Evolutionary conservation across 1,140 invertebrate genomes (phyloP).

Genomic region (Drosophila trapezifrons): DNA sequence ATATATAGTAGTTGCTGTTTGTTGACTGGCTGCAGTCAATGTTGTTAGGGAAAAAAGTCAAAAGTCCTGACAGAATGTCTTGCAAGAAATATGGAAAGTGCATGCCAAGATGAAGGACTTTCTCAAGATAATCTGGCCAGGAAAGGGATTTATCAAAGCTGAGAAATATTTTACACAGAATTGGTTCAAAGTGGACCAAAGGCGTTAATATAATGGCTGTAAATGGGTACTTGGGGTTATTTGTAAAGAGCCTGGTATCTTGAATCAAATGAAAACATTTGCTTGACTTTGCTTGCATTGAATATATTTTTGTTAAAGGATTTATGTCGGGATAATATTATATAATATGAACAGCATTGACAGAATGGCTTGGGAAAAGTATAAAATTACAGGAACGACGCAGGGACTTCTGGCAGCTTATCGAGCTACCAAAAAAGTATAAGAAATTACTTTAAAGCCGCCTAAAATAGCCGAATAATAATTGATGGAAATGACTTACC

Average conservation of each 20-base stretch:
- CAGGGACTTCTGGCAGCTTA: not conserved
- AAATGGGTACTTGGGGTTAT: not conserved
- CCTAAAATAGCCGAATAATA: conserved; percentile 14
- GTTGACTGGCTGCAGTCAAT: conserved; percentile 34
- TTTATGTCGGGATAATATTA: not conserved
- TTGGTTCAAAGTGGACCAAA: not conserved
- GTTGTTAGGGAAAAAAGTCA: conserved; percentile 33
- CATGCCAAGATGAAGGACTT: conserved; percentile 6
- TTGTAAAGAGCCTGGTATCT: not conserved
- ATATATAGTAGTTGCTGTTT: conserved; percentile 26
- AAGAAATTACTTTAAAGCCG: not conserved
- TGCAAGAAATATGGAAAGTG: conserved; percentile 32
- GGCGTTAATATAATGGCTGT: not conserved
- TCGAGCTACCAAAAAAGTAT: not conserved
- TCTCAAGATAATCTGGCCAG: conserved; percentile 9
- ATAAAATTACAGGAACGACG: not conserved
- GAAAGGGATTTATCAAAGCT: conserved; percentile 12
- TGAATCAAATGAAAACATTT: too few relatives aligned
- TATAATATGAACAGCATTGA: not conserved
- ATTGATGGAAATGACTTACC: conserved; percentile 29
- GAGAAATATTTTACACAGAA: not conserved
- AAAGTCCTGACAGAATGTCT: conserved; percentile 50
- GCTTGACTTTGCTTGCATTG: not conserved
- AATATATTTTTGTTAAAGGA: too few relatives aligned
- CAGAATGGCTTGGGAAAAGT: not conserved